Conservation (phyloP, 2,888 invertebrate species). For the Labia minor region DNA sequence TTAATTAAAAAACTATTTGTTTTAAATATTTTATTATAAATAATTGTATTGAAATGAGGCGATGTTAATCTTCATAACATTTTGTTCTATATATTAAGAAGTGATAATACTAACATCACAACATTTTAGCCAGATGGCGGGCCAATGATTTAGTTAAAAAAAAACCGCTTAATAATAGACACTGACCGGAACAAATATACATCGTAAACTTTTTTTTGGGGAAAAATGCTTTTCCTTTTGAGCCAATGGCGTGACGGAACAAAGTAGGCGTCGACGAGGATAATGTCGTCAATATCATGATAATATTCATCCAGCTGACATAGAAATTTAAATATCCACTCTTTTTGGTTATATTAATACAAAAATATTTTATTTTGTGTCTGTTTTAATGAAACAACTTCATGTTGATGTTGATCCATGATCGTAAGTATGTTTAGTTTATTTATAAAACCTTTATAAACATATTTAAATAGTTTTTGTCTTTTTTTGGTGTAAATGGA, state of each 20-base stretch:
- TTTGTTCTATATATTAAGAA: constrained; percentile 13
- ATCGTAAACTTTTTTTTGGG: background rate
- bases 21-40: constrained; percentile 13
- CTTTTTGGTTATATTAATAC: background rate
- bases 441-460: too few species aligned
- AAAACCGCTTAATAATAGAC: constrained; percentile 1
- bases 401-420: too few species aligned
- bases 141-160: background rate
- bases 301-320: background rate
- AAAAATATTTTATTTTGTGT: background rate
- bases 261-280: background rate
- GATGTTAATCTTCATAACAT: background rate
- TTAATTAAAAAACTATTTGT: constrained; percentile 13
- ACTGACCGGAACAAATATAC: background rate
- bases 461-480: too few species aligned
- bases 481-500: too few species aligned
- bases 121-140: background rate
- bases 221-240: background rate
- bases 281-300: background rate
- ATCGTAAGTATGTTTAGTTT: too few species aligned
- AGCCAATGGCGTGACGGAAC: background rate
- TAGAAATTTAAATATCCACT: background rate
- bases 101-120: constrained; percentile 4
- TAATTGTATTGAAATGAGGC: background rate
- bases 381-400: background rate